A percentile compares a stretch with the other conserved stretches of the same genome.
Evolutionary conservation across 2,113 vertebrate genomes (phyloP).

Genomic region (Malurus alboscapulatus): DNA sequence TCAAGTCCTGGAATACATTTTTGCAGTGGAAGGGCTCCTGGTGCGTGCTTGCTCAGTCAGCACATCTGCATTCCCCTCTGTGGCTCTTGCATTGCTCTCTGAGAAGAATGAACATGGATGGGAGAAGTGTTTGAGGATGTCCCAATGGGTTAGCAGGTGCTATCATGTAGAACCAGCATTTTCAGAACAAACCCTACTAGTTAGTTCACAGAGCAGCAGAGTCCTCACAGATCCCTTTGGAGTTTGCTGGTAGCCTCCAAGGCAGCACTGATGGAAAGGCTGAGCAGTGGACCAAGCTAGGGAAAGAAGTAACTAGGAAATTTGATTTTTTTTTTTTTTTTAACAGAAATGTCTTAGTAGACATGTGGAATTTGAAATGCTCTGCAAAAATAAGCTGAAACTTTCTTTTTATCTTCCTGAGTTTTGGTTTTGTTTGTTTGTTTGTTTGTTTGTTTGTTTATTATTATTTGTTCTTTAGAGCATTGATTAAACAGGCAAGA

Average conservation of each 20-base stretch:
- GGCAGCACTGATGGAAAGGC: not conserved
- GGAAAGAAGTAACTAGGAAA: not conserved
- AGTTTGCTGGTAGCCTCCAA: not conserved
- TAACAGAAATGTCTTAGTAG: not conserved
- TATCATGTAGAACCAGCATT: not conserved
- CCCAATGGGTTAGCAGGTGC: rapidly evolving
- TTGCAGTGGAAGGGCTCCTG: not conserved
- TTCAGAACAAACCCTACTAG: not conserved
- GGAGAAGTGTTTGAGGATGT: not conserved
- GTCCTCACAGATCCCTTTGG: not conserved
- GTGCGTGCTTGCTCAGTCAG: not conserved
- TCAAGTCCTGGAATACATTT: not conserved
- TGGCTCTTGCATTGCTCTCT: not conserved
- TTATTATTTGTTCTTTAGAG: not conserved
- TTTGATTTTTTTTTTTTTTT: not conserved
- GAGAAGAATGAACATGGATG: not conserved
- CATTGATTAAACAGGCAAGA: not conserved
- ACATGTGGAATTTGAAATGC: not conserved
- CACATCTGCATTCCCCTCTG: not conserved
- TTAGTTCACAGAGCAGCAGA: not conserved
- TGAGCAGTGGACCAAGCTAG: not conserved
- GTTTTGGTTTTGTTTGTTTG: no score
- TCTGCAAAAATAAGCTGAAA: not conserved
- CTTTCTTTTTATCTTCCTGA: not conserved
- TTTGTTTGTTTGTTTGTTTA: no score